Evolutionary conservation across 2,888 invertebrate species (phyloP).

Genomic region (Sphaerolaimus hirsutus): DNA sequence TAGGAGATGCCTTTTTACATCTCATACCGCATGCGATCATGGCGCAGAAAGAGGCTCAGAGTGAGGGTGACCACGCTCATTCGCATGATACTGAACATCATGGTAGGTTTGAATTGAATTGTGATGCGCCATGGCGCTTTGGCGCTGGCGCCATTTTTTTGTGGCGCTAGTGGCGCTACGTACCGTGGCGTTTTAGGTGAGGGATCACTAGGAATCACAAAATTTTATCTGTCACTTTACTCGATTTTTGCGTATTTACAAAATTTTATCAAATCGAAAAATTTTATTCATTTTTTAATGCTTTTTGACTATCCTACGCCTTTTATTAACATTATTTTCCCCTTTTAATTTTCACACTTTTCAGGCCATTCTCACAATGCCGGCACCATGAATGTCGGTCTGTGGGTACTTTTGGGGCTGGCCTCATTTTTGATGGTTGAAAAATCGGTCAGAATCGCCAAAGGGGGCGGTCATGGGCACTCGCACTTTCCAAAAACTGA

Average conservation of each 20-base stretch:
- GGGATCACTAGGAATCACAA: too few relatives aligned
- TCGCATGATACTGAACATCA: conserved; percentile 28
- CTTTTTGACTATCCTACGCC: not conserved
- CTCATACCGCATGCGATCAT: conserved; percentile 77
- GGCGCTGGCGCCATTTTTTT: too few relatives aligned
- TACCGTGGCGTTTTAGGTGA: too few relatives aligned
- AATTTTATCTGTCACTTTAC: too few relatives aligned
- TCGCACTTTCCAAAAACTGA: conserved; percentile 14
- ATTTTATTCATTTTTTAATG: not conserved
- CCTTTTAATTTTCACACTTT: not conserved
- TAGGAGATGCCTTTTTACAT: conserved; percentile 95
- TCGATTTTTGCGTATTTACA: too few relatives aligned
- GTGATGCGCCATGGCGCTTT: too few relatives aligned
- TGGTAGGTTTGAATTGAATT: too few relatives aligned
- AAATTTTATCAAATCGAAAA: too few relatives aligned
- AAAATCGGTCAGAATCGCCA: conserved; percentile 46
- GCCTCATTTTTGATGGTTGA: conserved; percentile 74
- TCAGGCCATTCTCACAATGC: conserved; percentile 4
- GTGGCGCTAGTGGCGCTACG: too few relatives aligned
- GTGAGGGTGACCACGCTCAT: conserved; percentile 16
- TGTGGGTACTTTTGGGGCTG: conserved; percentile 78
- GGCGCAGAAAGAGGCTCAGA: conserved; percentile 25
- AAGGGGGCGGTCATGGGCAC: conserved; percentile 46
- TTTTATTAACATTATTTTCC: not conserved
- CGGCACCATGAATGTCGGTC: conserved; percentile 67